Evolutionary conservation across 2,888 invertebrate species (phyloP), one percentile per base, ranked within the genome.

Genomic region (Sphaeridia pumilis): DNA sequence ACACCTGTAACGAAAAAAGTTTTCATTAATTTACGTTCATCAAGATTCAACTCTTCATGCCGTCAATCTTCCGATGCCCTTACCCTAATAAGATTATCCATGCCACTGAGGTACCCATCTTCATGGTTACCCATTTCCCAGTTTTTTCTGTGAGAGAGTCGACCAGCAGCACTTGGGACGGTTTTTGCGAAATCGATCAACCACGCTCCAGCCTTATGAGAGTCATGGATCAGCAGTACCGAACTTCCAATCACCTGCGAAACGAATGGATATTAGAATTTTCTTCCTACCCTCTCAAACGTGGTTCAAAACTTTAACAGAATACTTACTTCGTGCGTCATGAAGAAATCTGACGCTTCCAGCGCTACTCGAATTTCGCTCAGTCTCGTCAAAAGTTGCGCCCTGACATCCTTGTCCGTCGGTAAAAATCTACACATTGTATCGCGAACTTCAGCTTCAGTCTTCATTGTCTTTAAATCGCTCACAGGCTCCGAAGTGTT

Each of bases 141-240:
- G 14, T 80, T 74, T 5, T 75, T 74, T 52, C 89, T 77, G 70
- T 97, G 97, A 61, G 81, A 80, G 17, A 95, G 77, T 46, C 72
- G 74, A 10, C 81, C 82, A 22, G 80, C 76, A 0, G 86, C 83
- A 44, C 93, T 74, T 49, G 77, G 76, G 49, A 84, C 78, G 0
- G 92, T 90, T 70, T 97, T 97, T 45, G 93, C 94, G 69, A 97
- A 97, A 70, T 97, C 97, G 58, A 97, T 97, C 64, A 97, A 76
- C 95, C 95, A 97, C 5, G 84, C 89, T 24, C 92, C 92, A 31
- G 86, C 85, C 66, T 83, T 83, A 56, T 80, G 78, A 54, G 84
- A 80, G 69, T 97, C 95, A 70, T 90, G 90, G 66, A 97, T 83
- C 67, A 97, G 84, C 10, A 64, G 54, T 63, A 95, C 80, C 71